These are phyloP conservation scores for Cephalophus harveyi DNA, from an alignment of 2,113 vertebrate species.

Conservation along the genomic window DNA sequence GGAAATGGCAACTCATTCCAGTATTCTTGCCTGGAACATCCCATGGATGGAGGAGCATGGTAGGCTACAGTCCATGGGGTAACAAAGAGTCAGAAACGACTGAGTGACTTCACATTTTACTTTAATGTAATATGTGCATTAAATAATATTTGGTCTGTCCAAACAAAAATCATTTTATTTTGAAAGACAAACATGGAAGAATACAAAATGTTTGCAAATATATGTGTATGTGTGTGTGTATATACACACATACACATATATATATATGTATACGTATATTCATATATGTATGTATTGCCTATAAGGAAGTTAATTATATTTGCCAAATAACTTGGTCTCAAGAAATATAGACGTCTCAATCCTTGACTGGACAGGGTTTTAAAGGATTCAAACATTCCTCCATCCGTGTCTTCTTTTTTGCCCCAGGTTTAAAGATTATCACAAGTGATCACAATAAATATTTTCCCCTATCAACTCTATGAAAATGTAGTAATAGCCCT, in stretches of 20 bases:
- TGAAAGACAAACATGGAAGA: constrained; percentile 65
- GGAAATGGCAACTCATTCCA: background rate
- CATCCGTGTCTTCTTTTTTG: background rate
- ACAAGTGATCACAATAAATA: background rate
- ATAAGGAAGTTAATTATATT: constrained; percentile 48
- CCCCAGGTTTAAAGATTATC: background rate
- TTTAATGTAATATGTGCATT: background rate
- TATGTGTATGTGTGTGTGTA: accelerated
- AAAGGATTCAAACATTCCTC: background rate
- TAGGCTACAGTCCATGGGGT: background rate
- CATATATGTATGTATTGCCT: background rate
- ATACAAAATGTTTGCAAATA: background rate
- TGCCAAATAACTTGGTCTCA: constrained; percentile 61
- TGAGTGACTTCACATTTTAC: background rate
- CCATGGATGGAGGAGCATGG: background rate
- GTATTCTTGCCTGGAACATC: background rate
- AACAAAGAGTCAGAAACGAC: background rate
- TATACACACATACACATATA: background rate
- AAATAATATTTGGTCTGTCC: background rate
- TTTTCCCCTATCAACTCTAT: background rate
- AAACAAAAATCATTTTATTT: constrained; percentile 7
- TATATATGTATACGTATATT: no score
- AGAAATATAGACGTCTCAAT: background rate
- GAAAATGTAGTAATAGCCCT: background rate
- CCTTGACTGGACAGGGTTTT: background rate